Evolutionary conservation across 2,888 invertebrate genomes (phyloP).

Genomic region (Stramonita haemastoma): DNA sequence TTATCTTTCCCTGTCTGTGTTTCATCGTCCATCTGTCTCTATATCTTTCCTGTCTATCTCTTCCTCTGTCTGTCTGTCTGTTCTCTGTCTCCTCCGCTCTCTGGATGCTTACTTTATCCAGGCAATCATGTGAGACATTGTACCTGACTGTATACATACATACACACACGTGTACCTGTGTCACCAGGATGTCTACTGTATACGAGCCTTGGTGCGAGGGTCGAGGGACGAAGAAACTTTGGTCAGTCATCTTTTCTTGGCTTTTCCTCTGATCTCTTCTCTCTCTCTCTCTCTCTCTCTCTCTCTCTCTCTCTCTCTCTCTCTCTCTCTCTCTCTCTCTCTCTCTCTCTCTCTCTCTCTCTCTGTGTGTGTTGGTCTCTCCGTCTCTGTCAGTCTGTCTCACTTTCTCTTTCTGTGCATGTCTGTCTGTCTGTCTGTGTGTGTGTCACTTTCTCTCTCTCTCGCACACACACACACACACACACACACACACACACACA

Average conservation of each 20-base stretch:
- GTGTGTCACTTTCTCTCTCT: no score
- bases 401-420: no score
- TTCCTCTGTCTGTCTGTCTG: background rate
- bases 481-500: no score
- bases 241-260: constrained; percentile 52
- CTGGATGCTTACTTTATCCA: no score
- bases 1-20: background rate
- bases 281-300: background rate
- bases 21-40: no score
- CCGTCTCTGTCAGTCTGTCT: background rate
- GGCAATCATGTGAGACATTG: background rate
- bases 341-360: background rate
- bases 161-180: background rate
- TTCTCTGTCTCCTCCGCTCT: background rate
- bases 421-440: no score
- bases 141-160: background rate
- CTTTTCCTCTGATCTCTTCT: background rate
- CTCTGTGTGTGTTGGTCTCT: background rate
- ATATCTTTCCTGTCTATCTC: no score
- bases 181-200: constrained; percentile 71
- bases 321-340: background rate
- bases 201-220: constrained; percentile 67
- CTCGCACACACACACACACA: no score
- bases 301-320: background rate
- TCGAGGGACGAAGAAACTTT: constrained; percentile 60